Evolutionary conservation across 2,888 invertebrate genomes (phyloP), one percentile per base, ranked within the genome.

Genomic region (Harpagoxenus sublaevis): DNA sequence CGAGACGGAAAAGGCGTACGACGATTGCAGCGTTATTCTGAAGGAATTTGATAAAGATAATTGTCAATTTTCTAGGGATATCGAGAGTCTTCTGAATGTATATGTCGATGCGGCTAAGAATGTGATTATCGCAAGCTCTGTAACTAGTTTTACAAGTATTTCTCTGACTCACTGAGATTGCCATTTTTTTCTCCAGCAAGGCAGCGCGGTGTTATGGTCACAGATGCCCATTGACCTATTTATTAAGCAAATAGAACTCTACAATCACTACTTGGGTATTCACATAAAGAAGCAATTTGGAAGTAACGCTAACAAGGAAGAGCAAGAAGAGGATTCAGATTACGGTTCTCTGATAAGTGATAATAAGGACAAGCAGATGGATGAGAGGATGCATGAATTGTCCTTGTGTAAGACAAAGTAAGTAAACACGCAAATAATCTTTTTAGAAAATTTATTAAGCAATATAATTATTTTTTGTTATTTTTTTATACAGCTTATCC

Each of bases 141-240:
- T 45, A 45, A 66, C 15, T 39, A 12, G 8, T 35, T 65, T 28
- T 28, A 28, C 18, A 51, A 45, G 28, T 23, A 73, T 81, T 65
- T 28, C 9, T 57, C 10, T 48, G 42, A 79, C 68, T 81, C 1
- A n/a, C 45, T 28, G 23, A 39, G 23, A 39, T 12, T 53, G 18
- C 48, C 6, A 74, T 57, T 79, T 86, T 73, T 9, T 73, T 83
- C 83, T 83, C 28, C 70, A 94, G 94, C 93, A 93, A 92, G 92
- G 89, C 39, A 60, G 85, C 9, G 86, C 91, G n/a, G 86, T 92
- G n/a, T 82, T 93, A 3, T 95, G 94, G 94, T 92, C 92, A 2
- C 94, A 95, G 88, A 89, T 95, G 89, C 94, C 94, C 48, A 81
- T 94, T 15, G 93, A 95, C 68, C 84, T 90, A 15, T 94, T 93